These are phyloP conservation scores for Coleophora deauratella DNA, from an alignment of 2,888 invertebrate genomes.

Conservation along the genomic window DNA sequence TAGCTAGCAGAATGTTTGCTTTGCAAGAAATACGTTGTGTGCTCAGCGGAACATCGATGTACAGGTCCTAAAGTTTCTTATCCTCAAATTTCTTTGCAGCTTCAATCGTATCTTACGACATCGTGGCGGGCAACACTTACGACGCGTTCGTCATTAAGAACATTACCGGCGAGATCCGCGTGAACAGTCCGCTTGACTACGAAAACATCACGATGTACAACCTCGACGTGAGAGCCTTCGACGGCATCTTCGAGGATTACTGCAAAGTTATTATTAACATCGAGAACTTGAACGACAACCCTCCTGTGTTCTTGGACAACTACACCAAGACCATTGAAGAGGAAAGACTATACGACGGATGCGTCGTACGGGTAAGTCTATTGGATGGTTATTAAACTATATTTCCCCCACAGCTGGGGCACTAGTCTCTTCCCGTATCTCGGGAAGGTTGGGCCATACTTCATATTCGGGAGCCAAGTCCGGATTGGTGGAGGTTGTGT, in stretches of 20 bases:
- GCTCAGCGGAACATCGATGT: background rate
- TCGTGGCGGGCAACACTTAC: slow-evolving; percentile 88
- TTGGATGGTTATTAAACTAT: too few relatives aligned
- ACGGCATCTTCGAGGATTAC: slow-evolving; percentile 87
- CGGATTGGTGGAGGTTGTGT: too few relatives aligned
- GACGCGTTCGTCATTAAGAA: slow-evolving; percentile 90
- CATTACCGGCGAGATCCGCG: slow-evolving; percentile 88
- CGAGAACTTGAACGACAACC: slow-evolving; percentile 94
- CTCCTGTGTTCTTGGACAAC: slow-evolving; percentile 85
- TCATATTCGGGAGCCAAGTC: too few relatives aligned
- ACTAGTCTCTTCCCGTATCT: too few relatives aligned
- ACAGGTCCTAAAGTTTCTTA: background rate
- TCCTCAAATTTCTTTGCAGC: slow-evolving; percentile 50
- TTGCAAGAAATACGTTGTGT: too few relatives aligned
- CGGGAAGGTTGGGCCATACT: too few relatives aligned
- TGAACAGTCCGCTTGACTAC: slow-evolving; percentile 85
- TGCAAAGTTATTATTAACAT: slow-evolving; percentile 89
- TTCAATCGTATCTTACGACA: slow-evolving; percentile 89
- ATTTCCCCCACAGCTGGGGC: too few relatives aligned
- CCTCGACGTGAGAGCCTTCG: slow-evolving; percentile 87
- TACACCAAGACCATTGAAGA: slow-evolving; percentile 84
- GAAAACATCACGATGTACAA: slow-evolving; percentile 89
- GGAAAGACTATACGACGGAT: slow-evolving; percentile 79
- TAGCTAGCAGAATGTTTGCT: too few relatives aligned
- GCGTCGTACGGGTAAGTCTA: slow-evolving; percentile 76